phyloP scores from a whole-genome alignment of 2,113 vertebrate species.

The Tragelaphus buxtoni region DNA sequence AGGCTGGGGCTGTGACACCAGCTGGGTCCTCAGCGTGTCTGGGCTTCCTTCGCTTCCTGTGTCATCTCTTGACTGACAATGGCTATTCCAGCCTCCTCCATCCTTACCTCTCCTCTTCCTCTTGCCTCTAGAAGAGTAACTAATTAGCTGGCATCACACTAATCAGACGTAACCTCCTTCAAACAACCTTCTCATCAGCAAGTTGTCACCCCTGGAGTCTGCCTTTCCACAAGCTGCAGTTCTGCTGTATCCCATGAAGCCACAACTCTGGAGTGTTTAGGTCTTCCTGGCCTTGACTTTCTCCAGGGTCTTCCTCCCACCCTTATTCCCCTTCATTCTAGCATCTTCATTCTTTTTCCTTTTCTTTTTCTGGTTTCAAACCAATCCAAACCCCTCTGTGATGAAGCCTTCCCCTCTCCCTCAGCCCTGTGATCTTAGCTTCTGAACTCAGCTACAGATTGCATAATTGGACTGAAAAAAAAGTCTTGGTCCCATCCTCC shows the following conservation, averaged over 20 bases:
- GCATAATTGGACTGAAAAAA: not conserved
- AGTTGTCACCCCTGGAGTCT: not conserved
- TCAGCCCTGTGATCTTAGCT: no score
- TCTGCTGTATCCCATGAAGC: not conserved
- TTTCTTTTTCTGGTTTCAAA: not conserved
- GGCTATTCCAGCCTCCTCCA: not conserved
- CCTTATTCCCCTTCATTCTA: not conserved
- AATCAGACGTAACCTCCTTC: accelerated
- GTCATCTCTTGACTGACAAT: not conserved
- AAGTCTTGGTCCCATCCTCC: accelerated
- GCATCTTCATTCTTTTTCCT: not conserved
- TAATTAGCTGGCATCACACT: accelerated
- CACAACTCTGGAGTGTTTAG: not conserved
- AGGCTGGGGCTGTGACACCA: accelerated
- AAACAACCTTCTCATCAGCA: not conserved
- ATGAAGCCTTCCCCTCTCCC: not conserved
- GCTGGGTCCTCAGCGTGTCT: accelerated
- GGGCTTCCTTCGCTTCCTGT: accelerated
- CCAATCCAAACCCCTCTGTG: not conserved
- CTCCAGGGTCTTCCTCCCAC: not conserved
- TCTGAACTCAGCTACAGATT: not conserved
- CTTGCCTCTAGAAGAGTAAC: not conserved
- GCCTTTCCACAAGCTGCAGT: not conserved
- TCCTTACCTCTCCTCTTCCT: no score
- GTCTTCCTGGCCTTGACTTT: not conserved